Evolutionary conservation across 2,888 invertebrate genomes (phyloP).

Genomic region (Hanleya hanleyi): DNA sequence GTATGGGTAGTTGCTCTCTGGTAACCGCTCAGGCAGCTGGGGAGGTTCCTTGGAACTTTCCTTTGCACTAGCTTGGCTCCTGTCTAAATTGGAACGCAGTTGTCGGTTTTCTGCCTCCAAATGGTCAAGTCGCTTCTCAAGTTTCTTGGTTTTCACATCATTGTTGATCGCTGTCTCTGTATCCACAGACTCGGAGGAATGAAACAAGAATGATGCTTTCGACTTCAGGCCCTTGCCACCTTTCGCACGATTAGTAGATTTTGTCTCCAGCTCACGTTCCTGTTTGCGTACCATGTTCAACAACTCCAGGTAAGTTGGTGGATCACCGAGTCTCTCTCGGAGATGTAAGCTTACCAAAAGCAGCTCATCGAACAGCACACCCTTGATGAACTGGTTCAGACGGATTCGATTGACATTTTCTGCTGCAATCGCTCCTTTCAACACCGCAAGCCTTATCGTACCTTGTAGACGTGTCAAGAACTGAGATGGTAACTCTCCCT

Average conservation of each 20-base stretch:
- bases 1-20: neutral
- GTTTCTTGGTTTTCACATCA: neutral
- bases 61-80: neutral
- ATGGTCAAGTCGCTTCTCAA: neutral
- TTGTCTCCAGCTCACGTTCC: neutral
- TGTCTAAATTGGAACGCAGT: neutral
- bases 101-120: neutral
- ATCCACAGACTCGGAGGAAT: neutral
- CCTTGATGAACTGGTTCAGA: slow-evolving; percentile 8
- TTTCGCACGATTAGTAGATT: neutral
- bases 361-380: neutral
- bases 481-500: neutral
- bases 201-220: neutral
- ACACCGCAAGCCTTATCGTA: neutral
- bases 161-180: neutral
- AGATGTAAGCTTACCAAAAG: neutral
- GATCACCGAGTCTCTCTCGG: neutral
- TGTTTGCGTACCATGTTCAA: neutral
- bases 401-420: neutral
- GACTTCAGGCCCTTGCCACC: neutral
- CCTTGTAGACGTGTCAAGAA: neutral
- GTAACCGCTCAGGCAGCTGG: neutral
- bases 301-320: neutral
- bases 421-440: neutral
- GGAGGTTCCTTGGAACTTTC: neutral